Evolutionary conservation across 2,888 invertebrate genomes (phyloP).

Genomic region (Amorpha juglandis): DNA sequence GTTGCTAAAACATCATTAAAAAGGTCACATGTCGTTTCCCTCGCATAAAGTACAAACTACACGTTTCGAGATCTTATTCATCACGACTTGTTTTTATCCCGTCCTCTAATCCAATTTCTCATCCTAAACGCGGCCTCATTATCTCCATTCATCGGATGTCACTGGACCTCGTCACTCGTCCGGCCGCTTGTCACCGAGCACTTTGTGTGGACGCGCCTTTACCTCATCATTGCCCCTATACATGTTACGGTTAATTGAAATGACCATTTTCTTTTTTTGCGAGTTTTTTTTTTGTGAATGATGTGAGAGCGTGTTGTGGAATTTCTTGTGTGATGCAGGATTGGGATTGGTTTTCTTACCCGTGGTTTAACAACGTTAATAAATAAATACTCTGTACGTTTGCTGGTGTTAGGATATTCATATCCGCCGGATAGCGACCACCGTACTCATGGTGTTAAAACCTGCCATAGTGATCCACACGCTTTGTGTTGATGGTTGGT

Average conservation of each 20-base stretch:
- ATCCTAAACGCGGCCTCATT: constrained; percentile 58
- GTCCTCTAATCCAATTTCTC: constrained; percentile 63
- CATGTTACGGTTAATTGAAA: constrained; percentile 11
- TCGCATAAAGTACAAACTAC: background rate
- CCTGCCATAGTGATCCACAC: too few species aligned
- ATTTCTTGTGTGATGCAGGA: too few species aligned
- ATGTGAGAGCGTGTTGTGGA: too few species aligned
- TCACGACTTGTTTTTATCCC: constrained; percentile 53
- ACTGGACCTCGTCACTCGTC: constrained; percentile 35
- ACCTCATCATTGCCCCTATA: background rate
- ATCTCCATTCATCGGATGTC: constrained; percentile 42
- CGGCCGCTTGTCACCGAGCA: background rate
- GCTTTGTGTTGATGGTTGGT: too few species aligned
- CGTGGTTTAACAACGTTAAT: too few species aligned
- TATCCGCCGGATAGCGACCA: too few species aligned
- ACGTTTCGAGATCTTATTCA: constrained; percentile 34
- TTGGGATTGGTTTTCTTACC: too few species aligned
- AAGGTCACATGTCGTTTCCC: constrained; percentile 7
- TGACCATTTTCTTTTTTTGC: background rate
- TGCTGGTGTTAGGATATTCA: too few species aligned
- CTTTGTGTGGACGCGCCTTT: background rate
- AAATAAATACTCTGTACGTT: too few species aligned
- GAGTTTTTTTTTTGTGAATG: background rate
- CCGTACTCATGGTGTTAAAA: too few species aligned
- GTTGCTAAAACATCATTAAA: background rate